These are phyloP conservation scores for Drosophila stalkeri DNA, from an alignment of 2,888 invertebrate genomes.

Conservation along the genomic window DNA sequence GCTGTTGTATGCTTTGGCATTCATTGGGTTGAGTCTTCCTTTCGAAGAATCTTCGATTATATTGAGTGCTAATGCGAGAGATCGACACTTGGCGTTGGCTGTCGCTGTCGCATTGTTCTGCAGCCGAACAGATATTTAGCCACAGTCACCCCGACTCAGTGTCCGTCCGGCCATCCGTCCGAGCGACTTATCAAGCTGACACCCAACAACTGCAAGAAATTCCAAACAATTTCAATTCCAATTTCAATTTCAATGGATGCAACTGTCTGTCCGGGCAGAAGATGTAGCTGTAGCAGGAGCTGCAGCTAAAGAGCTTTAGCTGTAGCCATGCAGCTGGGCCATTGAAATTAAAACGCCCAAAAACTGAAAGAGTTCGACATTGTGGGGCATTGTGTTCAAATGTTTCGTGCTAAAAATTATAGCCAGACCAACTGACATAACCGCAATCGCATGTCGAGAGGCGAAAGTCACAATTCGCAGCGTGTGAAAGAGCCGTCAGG, in stretches of 20 bases:
- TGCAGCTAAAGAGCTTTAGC: background rate
- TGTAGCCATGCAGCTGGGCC: slow-evolving; percentile 3
- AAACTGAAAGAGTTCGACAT: slow-evolving; percentile 45
- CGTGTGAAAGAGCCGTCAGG: slow-evolving; percentile 75
- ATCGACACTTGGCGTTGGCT: slow-evolving; percentile 30
- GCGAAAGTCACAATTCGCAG: slow-evolving; percentile 28
- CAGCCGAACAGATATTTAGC: slow-evolving; percentile 28
- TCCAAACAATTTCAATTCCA: slow-evolving; percentile 79
- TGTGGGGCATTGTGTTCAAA: slow-evolving; percentile 29
- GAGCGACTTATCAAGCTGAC: slow-evolving; percentile 83
- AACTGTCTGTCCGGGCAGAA: slow-evolving; percentile 23
- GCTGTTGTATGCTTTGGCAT: background rate
- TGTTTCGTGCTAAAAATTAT: slow-evolving; percentile 72
- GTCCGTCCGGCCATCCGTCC: slow-evolving; percentile 23
- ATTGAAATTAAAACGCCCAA: slow-evolving; percentile 62
- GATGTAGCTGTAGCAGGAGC: background rate
- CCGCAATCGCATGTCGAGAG: slow-evolving; percentile 53
- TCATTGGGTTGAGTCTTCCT: background rate
- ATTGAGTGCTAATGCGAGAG: slow-evolving; percentile 56
- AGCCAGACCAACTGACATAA: slow-evolving; percentile 73
- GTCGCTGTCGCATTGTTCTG: slow-evolving; percentile 68
- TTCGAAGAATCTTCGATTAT: slow-evolving; percentile 5
- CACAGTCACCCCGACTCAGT: slow-evolving; percentile 10
- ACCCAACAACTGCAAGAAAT: slow-evolving; percentile 84
- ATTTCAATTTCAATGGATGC: slow-evolving; percentile 64